Base-by-base conservation (phyloP, 1,140 invertebrate species). In the Solenopsis invicta region DNA sequence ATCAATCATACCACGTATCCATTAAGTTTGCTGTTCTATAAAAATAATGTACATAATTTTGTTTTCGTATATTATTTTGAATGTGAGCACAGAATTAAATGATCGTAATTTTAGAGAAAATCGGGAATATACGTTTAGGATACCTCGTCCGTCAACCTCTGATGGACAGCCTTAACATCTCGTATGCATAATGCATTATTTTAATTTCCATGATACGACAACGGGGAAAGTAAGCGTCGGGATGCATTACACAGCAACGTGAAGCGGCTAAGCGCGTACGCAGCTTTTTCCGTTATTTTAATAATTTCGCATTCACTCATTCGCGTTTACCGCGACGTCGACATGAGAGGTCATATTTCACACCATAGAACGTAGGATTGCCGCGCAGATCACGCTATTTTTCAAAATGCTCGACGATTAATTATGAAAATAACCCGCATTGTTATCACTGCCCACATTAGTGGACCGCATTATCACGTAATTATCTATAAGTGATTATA, bases 291-390 rank as follows among this genome's bases (percentile, higher is more conserved):
- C 37, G 34, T 41, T 75, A 84, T 75, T 84, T 84, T 75, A 84
- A 75, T 84, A 74, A 74, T 72, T 48, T 37, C 29, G 34, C 41
- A 61, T 84, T 84, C 45, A 21, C 45, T 74, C 80, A 50, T 74
- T 75, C 69, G 69, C 80, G 29, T 84, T 74, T 75, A 62, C 41
- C 54, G 80, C 24, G 54, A 82, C 59, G 82, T 48, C 59, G 29
- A 85, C 45, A 41, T 76, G 66, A 37, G 34, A 45, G 69, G 0
- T 34, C 69, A 75, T 81, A 86, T 87, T 89, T 89, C 61, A 86
- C 13, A n/a, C 29, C 12, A 67, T 86, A 24, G 29, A 16, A 5
- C 34, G 77, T 74, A 29, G 12, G 21, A n/a, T 41, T 62, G 62
- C 21, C 56, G 50, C 29, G 29, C 37, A 45, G 34, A 18, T 10